Percentiles rank a stretch among this genome's conserved stretches.
These are phyloP conservation scores for Lepus timidus DNA, from an alignment of 2,113 vertebrate species.

Conservation along the genomic window DNA sequence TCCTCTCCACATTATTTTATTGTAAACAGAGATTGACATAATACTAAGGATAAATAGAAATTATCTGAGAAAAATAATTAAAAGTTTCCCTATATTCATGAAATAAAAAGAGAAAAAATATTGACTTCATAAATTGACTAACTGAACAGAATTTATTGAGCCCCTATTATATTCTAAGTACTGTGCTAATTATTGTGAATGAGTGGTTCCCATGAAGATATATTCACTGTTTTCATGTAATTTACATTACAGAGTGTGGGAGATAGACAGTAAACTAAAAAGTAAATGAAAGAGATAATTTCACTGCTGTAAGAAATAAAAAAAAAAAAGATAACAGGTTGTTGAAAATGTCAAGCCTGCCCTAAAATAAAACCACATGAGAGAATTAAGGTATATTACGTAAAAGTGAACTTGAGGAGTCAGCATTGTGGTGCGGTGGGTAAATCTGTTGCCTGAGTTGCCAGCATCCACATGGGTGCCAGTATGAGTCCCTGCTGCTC, in stretches of 20 bases:
- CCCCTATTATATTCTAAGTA: not conserved
- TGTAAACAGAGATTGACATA: not conserved
- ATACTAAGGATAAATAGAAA: not conserved
- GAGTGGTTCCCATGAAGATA: not conserved
- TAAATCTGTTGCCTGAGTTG: too few relatives aligned
- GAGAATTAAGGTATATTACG: not conserved
- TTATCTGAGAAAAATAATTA: not conserved
- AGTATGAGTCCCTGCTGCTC: too few relatives aligned
- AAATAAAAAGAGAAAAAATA: slow-evolving; percentile 19
- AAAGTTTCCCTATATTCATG: slow-evolving; percentile 2
- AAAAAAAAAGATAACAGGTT: not conserved
- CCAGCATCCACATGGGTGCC: too few relatives aligned
- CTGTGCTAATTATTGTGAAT: not conserved
- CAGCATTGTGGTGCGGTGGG: too few relatives aligned
- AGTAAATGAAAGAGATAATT: not conserved
- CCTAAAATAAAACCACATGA: slow-evolving; percentile 2
- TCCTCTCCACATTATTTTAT: not conserved
- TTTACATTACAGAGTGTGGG: not conserved
- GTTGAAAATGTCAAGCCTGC: not conserved
- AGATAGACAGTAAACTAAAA: not conserved
- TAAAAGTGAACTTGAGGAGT: not conserved
- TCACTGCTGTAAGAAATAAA: not conserved
- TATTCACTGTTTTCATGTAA: not conserved
- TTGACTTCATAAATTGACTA: slow-evolving; percentile 14
- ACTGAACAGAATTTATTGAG: not conserved